Conservation (phyloP, 1,140 invertebrate genomes). For the Drosophila rhopaloa region DNA sequence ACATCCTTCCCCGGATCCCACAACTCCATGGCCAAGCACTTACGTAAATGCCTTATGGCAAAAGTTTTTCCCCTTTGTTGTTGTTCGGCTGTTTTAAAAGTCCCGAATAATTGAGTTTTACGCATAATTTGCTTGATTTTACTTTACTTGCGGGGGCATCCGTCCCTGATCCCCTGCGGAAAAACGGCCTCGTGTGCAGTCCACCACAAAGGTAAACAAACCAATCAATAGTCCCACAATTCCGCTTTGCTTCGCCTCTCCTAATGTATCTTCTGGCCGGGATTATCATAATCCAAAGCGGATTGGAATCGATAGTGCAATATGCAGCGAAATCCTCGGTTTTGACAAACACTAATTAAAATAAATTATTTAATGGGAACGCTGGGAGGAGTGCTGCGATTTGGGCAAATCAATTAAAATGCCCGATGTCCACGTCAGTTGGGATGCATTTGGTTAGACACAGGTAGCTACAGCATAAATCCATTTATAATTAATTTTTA, state of each 20-base stretch:
- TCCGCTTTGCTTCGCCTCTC: neutral
- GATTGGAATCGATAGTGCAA: slow-evolving; percentile 32
- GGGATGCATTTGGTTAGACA: slow-evolving; percentile 29
- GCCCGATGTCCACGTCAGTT: slow-evolving; percentile 3
- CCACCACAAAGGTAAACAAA: slow-evolving; percentile 38
- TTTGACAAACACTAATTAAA: slow-evolving; percentile 61
- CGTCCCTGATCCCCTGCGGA: slow-evolving; percentile 13
- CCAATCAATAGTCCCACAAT: slow-evolving; percentile 32
- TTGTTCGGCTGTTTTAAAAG: slow-evolving; percentile 65
- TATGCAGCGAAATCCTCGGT: slow-evolving; percentile 13
- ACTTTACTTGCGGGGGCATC: slow-evolving; percentile 53
- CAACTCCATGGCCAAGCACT: slow-evolving; percentile 52
- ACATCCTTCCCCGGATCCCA: slow-evolving; percentile 2
- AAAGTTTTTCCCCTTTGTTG: slow-evolving; percentile 66
- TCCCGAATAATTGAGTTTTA: slow-evolving; percentile 70
- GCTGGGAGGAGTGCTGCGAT: neutral
- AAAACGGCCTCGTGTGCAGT: slow-evolving; percentile 31
- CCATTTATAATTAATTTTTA: slow-evolving; percentile 66
- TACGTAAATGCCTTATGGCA: slow-evolving; percentile 60
- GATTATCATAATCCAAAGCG: slow-evolving; percentile 48
- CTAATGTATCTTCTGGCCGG: neutral
- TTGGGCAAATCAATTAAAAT: slow-evolving; percentile 46
- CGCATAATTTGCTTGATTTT: slow-evolving; percentile 75
- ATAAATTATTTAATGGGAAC: slow-evolving; percentile 51
- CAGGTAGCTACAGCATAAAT: slow-evolving; percentile 40